Base-by-base conservation (phyloP, 2,113 vertebrate species). In the Ameiurus melas region DNA sequence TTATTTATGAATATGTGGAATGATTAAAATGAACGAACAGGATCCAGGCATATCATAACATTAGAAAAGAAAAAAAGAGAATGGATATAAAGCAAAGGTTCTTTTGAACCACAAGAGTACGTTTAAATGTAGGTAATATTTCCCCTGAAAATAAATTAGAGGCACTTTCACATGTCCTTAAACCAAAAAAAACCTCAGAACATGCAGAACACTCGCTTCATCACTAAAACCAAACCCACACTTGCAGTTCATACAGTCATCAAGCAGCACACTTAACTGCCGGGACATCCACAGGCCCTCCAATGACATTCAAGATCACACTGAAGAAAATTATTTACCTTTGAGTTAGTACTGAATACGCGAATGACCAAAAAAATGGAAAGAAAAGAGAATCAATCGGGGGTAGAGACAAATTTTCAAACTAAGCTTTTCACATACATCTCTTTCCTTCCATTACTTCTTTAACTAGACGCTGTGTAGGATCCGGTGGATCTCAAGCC, bases 101-200 rank as follows among this genome's bases (percentile, higher is more conserved):
- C 2, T 68, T 68, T 66, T 30, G 51, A 78, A 82, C 75, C 6
- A 27, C 58, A 43, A 30, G 53, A 83, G 12, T 30, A 12, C 77
- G 57, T 58, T 78, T 55, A 62, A 47, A 39, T 84, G 13, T 86
- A 57, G 27, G 14, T 75, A 68, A 77, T 86, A 81, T 86, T 86
- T 90, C 62, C 78, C 91, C 86, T 88, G 89, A 90, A 47, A 47
- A 90, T 83, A 85, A 66, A 68, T 87, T 88, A 81, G 85, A 88
- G 90, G 89, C 90, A 91, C 90, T 90, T 91, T 89, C 82, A 82
- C 70, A 53, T 64, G 70, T 43, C 39, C 57, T 36, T 51, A 85
- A 86, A 43, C 3, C 0, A 43, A 51, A 51, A 51, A 85, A 85
- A 17, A 87, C 6, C 55, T 85, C 39, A 64, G 12, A 75, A 71